Evolutionary conservation across 30 jellyfish, hydroid and myxozoan species (phyloP).

Genomic region (Clytia hemisphaerica): DNA sequence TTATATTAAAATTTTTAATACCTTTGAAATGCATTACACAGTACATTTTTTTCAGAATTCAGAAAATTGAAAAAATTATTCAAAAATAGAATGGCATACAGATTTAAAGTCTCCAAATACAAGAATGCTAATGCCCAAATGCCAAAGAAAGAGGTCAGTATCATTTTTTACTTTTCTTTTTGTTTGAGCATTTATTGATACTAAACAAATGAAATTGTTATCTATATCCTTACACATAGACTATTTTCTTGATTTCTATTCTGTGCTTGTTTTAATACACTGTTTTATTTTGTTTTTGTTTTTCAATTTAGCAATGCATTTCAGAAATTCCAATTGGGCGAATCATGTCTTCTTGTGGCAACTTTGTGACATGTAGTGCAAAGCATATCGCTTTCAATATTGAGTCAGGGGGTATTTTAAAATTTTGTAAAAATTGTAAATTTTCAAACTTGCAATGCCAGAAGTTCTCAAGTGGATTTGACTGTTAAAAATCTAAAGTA

Average conservation of each 20-base stretch:
- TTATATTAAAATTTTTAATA: not conserved
- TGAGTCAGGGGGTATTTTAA: constrained; percentile 69
- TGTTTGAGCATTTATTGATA: not conserved
- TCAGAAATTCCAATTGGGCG: constrained; percentile 72
- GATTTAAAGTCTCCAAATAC: constrained; percentile 81
- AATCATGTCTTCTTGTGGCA: constrained; percentile 78
- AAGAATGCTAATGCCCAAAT: constrained; percentile 88
- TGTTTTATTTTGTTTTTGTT: not conserved
- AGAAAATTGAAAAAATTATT: constrained; percentile 56
- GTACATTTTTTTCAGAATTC: constrained; percentile 44
- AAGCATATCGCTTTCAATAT: constrained; percentile 58
- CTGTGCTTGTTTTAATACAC: not conserved
- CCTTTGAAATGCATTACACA: constrained; percentile 18
- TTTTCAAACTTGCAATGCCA: not conserved
- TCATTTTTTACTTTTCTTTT: not conserved
- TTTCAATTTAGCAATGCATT: constrained; percentile 48
- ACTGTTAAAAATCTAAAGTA: no score
- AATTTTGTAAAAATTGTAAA: not conserved
- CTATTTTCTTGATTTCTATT: not conserved
- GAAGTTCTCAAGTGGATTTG: no score
- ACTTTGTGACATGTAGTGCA: constrained; percentile 70
- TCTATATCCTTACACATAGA: not conserved
- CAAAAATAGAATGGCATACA: constrained; percentile 47
- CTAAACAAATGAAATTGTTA: no score
- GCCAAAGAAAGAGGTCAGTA: constrained; percentile 79